Evolutionary conservation across 2,797 vertebrate species (phyloP), one percentile per base, ranked within the genome.

Genomic region (Prunella strophiata): DNA sequence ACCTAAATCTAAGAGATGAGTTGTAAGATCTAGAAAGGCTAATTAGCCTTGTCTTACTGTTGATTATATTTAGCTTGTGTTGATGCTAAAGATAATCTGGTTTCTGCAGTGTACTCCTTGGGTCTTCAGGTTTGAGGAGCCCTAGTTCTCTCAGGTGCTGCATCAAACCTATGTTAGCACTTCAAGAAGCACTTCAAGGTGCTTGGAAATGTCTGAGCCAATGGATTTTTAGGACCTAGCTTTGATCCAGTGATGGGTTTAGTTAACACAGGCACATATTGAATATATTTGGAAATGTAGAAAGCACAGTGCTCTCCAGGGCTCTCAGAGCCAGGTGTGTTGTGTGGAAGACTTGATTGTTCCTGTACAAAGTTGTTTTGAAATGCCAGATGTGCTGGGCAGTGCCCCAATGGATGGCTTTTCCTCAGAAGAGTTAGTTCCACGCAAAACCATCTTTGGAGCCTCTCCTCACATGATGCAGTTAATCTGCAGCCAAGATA

Each of bases 361-460:
- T 81, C 73, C 66, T 75, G 25, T 14, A 36, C 13, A 61, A 73
- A 78, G 7, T 14, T 42, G 9, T 10, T 36, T 70, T 47, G 71
- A 79, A 17, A 26, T 1, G 78, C 19, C 45, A 59, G 29, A 16
- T 11, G 7, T 55, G 51, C 42, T 4, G 1, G 43, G 17, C 55
- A 66, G 16, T 36, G n/a, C 7, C 34, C 40, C 4, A 2, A 0
- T 11, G 16, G 25, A 62, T 1, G 0, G 10, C 7, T 83, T 89
- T 79, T 45, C 55, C n/a, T 25, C 36, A 59, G 32, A 45, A 1
- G 6, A 32, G 26, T 43, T 67, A 50, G 7, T 5, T 79, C n/a
- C 52, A 7, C 29, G 25, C 16, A 88, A 74, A 88, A 45, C 8
- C 2, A 5, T 40, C n/a, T 62, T 51, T 66, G 71, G 13, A 72